Percentiles rank a stretch among this genome's conserved stretches.
Evolutionary conservation across 2,888 invertebrate species (phyloP).

Genomic region (Troides helena): DNA sequence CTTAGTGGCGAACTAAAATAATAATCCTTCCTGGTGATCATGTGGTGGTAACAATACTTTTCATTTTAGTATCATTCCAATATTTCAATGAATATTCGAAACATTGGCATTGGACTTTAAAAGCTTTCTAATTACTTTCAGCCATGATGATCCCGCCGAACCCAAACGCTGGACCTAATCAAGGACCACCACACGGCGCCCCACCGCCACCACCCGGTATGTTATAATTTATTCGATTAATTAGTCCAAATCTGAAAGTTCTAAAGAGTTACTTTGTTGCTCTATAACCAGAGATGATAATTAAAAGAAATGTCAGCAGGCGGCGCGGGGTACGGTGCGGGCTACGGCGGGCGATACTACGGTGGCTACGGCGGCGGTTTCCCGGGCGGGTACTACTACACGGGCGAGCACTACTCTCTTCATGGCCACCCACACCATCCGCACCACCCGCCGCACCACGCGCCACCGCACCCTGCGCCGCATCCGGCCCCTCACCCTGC

Average conservation of each 20-base stretch:
- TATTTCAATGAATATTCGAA: neutral
- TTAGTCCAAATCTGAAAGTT: neutral
- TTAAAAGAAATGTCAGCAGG: neutral
- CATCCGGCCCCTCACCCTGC: slow-evolving; percentile 33
- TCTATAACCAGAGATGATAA: too few species aligned
- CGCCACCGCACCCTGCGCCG: slow-evolving; percentile 34
- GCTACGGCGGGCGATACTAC: slow-evolving; percentile 63
- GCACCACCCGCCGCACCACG: slow-evolving; percentile 29
- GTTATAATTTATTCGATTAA: neutral
- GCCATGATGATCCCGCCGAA: slow-evolving; percentile 73
- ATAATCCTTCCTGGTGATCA: neutral
- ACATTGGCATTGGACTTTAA: neutral
- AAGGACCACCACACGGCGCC: slow-evolving; percentile 49
- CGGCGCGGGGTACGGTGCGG: slow-evolving; percentile 56
- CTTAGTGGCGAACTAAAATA: too few species aligned
- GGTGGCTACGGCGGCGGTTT: slow-evolving; percentile 49
- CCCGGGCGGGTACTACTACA: slow-evolving; percentile 45
- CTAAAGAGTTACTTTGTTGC: too few species aligned
- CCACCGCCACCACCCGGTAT: slow-evolving; percentile 56
- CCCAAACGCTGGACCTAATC: slow-evolving; percentile 53
- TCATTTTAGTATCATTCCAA: neutral
- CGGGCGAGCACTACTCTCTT: slow-evolving; percentile 47
- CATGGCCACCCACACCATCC: slow-evolving; percentile 37
- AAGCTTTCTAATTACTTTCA: slow-evolving; percentile 35
- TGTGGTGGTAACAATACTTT: too few species aligned